Evolutionary conservation across 2,797 vertebrate species (phyloP).

Genomic region (Coccyzus lansbergi): DNA sequence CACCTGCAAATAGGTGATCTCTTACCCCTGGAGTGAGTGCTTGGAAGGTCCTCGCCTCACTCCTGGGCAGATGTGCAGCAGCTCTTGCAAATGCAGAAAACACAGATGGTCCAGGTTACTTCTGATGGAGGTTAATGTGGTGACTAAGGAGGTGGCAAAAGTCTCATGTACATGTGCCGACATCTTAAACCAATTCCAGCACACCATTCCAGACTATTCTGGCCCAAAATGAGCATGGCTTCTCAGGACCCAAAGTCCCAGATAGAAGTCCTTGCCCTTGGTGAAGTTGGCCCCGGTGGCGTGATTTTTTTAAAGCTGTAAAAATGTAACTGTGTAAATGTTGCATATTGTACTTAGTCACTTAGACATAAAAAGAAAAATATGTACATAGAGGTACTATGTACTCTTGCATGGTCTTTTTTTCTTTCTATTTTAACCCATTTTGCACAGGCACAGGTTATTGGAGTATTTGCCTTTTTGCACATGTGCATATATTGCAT

Average conservation of each 20-base stretch:
- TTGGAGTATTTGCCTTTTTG: background rate
- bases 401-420: background rate
- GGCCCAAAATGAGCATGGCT: background rate
- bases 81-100: background rate
- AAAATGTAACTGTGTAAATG: background rate
- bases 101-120: slow-evolving; percentile 25
- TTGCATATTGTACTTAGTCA: background rate
- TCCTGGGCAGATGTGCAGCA: background rate
- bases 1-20: background rate
- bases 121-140: background rate
- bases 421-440: background rate
- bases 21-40: background rate
- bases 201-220: background rate
- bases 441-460: background rate
- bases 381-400: background rate
- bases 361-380: slow-evolving; percentile 8
- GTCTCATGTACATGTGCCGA: background rate
- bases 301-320: background rate
- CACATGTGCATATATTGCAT: background rate
- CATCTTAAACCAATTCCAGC: slow-evolving; percentile 2
- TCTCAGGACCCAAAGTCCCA: background rate
- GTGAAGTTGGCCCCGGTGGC: background rate
- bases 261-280: background rate
- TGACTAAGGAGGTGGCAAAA: slow-evolving; percentile 36
- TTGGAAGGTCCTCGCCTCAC: background rate